These are phyloP conservation scores for Metridium senile DNA, from an alignment of 92 coral and sea anemone species.

Conservation along the genomic window DNA sequence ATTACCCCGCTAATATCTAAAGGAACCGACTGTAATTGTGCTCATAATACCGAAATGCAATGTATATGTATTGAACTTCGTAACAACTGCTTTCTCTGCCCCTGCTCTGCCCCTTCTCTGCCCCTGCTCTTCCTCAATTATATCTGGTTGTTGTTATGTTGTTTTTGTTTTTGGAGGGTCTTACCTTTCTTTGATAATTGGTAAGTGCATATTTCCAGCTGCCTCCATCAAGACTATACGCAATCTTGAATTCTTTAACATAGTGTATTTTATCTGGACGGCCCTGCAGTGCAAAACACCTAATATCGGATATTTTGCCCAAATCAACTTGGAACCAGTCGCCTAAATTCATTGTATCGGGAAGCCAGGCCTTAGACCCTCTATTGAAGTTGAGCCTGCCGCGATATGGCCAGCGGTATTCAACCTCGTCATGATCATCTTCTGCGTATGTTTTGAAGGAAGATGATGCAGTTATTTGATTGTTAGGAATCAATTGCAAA, in stretches of 20 bases:
- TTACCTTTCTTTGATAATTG: conserved; percentile 29
- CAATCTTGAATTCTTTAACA: conserved; percentile 28
- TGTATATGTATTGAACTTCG: no score
- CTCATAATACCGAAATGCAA: no score
- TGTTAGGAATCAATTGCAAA: conserved; percentile 54
- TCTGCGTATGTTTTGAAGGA: background rate
- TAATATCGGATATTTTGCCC: conserved; percentile 40
- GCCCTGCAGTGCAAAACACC: conserved; percentile 72
- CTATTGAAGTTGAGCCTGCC: conserved; percentile 60
- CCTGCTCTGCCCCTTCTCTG: no score
- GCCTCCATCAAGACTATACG: conserved; percentile 45
- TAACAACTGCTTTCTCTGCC: no score
- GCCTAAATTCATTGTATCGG: conserved; percentile 12
- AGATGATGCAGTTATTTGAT: conserved; percentile 63
- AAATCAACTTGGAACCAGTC: conserved; percentile 75
- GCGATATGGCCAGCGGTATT: conserved; percentile 52
- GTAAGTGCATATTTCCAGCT: conserved; percentile 30
- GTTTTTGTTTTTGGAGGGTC: no score
- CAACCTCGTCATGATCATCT: background rate
- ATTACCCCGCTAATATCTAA: no score
- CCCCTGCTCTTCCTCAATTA: no score
- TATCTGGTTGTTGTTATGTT: no score
- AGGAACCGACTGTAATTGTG: no score
- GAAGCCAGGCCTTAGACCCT: conserved; percentile 50
- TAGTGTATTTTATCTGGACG: conserved; percentile 8